Percentiles rank a stretch among this genome's conserved stretches.
Evolutionary conservation across 2,888 invertebrate species (phyloP).

Genomic region (Lepidocyrtoides sp.): DNA sequence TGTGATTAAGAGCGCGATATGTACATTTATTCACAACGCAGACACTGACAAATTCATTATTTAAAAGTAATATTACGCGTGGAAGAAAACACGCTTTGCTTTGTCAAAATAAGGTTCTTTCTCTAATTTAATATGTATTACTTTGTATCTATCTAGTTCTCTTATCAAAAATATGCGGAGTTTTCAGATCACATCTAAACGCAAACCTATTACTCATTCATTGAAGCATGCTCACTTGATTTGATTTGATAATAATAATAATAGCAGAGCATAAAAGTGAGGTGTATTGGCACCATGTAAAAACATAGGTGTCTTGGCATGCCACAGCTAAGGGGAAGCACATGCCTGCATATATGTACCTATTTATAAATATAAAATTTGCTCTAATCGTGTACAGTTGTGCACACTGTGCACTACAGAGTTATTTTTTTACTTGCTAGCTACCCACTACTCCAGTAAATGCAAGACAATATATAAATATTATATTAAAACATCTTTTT

Average conservation of each 20-base stretch:
- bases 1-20: too few species aligned
- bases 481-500: slow-evolving; percentile 3
- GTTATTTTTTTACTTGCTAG: too few species aligned
- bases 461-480: too few species aligned
- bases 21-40: too few species aligned
- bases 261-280: not conserved
- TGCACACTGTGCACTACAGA: too few species aligned
- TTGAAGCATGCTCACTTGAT: slow-evolving; percentile 18
- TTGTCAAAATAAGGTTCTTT: not conserved
- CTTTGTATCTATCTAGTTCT: not conserved
- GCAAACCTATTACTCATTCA: slow-evolving; percentile 26
- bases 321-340: not conserved
- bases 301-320: not conserved
- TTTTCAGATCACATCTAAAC: not conserved
- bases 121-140: not conserved
- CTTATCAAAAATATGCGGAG: not conserved
- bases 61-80: too few species aligned
- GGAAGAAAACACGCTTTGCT: too few species aligned
- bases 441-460: too few species aligned
- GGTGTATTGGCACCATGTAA: not conserved
- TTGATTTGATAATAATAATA: slow-evolving; percentile 21
- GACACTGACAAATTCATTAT: too few species aligned
- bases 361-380: not conserved
- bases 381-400: not conserved
- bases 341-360: not conserved